phyloP scores from a whole-genome alignment of 2,888 invertebrate genomes.

The Agonopterix heracliana region DNA sequence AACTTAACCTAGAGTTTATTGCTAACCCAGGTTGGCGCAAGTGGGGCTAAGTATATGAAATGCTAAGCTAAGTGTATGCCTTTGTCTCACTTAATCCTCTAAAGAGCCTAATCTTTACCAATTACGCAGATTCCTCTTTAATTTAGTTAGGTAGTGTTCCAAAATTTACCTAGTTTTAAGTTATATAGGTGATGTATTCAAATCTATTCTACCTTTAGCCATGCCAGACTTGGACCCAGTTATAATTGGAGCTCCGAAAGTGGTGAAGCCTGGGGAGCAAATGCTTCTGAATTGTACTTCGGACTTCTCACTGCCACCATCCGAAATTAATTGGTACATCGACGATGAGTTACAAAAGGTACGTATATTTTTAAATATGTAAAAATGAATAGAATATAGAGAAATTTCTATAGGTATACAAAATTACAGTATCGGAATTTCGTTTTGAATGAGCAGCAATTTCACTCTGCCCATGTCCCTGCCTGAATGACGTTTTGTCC shows the following conservation, averaged over 20 bases:
- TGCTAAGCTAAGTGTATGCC: no score
- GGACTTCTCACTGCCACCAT: conserved; percentile 62
- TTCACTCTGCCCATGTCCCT: no score
- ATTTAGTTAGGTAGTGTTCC: conserved; percentile 8
- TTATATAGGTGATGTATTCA: neutral
- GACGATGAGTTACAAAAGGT: conserved; percentile 68
- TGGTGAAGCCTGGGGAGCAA: conserved; percentile 64
- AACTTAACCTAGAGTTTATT: no score
- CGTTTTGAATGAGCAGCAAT: no score
- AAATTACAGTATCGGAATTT: no score
- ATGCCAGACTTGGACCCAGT: conserved; percentile 64
- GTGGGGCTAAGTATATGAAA: no score
- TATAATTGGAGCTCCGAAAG: conserved; percentile 59
- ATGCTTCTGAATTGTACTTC: conserved; percentile 65
- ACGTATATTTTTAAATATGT: neutral
- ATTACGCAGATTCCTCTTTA: conserved; percentile 7
- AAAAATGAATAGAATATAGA: no score
- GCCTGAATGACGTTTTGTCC: no score
- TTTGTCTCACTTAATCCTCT: conserved; percentile 25
- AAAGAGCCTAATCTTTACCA: conserved; percentile 18
- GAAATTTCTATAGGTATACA: no score
- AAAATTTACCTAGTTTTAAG: neutral
- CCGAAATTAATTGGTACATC: conserved; percentile 71
- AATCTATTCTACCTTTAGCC: conserved; percentile 40
- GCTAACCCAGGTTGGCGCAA: no score